phyloP scores from a whole-genome alignment of 2,113 vertebrate species.

The Vanacampus margaritifer region DNA sequence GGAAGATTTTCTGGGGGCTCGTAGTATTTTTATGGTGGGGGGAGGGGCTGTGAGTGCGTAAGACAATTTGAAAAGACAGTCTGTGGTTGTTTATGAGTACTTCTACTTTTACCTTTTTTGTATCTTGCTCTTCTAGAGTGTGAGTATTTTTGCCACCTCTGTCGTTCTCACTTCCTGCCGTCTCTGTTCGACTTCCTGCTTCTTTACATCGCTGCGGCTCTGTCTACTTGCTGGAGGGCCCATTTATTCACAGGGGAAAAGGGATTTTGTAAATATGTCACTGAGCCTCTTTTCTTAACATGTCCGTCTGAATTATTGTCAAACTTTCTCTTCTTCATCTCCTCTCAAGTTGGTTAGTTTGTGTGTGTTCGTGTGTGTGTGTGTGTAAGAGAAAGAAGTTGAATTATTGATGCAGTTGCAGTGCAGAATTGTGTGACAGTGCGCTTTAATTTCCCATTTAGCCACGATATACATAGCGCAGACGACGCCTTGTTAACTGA shows the following conservation, averaged over 20 bases:
- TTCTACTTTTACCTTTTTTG: no score
- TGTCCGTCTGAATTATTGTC: not conserved
- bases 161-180: not conserved
- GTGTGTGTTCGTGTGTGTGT: not conserved
- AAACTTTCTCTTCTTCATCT: slow-evolving; percentile 5
- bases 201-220: not conserved
- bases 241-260: not conserved
- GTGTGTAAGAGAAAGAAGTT: not conserved
- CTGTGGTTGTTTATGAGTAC: no score
- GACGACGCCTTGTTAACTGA: not conserved
- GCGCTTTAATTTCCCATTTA: slow-evolving; percentile 10
- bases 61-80: no score
- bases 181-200: not conserved
- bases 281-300: not conserved
- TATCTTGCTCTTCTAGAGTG: no score
- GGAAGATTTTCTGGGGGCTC: no score
- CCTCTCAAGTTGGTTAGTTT: not conserved
- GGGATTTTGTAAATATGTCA: slow-evolving; percentile 5
- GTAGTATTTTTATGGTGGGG: no score
- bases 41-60: no score
- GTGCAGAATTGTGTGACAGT: slow-evolving; percentile 13
- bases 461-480: not conserved
- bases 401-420: slow-evolving; percentile 3
- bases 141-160: no score
- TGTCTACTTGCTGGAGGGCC: not conserved